These are phyloP conservation scores for Spea multiplicata DNA, from an alignment of 2,113 vertebrate species.

Conservation along the genomic window DNA sequence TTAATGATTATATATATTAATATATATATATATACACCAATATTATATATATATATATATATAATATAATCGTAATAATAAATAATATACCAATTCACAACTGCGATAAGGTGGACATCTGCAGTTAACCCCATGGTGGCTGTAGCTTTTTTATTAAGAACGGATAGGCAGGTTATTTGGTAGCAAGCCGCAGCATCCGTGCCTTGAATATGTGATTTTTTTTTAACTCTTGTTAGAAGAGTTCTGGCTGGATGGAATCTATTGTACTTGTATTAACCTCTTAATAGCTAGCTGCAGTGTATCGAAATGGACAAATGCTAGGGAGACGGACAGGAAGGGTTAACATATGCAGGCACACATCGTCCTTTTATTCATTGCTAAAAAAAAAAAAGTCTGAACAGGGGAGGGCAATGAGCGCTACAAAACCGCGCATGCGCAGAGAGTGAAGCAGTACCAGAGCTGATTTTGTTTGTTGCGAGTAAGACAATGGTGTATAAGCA, in stretches of 20 bases:
- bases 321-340: neutral
- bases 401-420: neutral
- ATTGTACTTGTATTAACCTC: neutral
- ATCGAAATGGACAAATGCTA: neutral
- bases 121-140: too few relatives aligned
- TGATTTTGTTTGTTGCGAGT: neutral
- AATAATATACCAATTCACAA: too few relatives aligned
- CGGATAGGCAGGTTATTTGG: too few relatives aligned
- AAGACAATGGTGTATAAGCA: slow-evolving; percentile 26
- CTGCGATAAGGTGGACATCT: too few relatives aligned
- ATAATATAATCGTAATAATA: too few relatives aligned
- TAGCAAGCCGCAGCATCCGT: too few relatives aligned
- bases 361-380: neutral
- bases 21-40: too few relatives aligned
- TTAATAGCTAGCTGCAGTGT: neutral
- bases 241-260: neutral
- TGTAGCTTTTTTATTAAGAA: too few relatives aligned
- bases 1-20: too few relatives aligned
- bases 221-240: neutral
- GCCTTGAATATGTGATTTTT: too few relatives aligned
- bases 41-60: too few relatives aligned
- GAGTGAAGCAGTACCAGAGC: neutral
- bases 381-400: neutral
- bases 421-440: slow-evolving; percentile 28
- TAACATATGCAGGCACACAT: neutral